Percentiles rank a stretch among this genome's conserved stretches.
Evolutionary conservation across 2,888 invertebrate genomes (phyloP).

Genomic region (Tanytarsus gracilentus): DNA sequence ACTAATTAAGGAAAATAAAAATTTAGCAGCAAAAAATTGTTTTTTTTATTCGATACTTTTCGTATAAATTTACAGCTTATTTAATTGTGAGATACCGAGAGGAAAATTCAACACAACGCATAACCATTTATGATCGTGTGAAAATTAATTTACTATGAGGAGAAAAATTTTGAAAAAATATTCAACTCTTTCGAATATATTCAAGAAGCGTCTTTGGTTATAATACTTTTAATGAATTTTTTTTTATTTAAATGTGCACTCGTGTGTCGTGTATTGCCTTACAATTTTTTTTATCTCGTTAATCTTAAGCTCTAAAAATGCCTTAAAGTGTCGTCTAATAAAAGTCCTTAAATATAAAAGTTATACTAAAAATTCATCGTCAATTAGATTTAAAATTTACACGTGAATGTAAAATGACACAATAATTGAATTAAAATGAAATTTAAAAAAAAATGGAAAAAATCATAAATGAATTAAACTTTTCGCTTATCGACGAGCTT

Average conservation of each 20-base stretch:
- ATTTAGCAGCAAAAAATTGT: no score
- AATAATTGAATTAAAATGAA: neutral
- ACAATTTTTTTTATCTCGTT: neutral
- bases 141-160: no score
- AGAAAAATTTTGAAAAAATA: no score
- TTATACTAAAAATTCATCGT: neutral
- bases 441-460: neutral
- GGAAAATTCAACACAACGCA: no score
- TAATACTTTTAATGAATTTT: neutral
- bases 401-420: neutral
- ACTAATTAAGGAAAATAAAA: no score
- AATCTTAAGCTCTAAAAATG: neutral
- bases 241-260: neutral
- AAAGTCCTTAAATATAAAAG: neutral
- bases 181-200: neutral
- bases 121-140: no score
- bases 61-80: no score
- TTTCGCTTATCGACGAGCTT: slow-evolving; percentile 59
- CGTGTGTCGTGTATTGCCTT: neutral
- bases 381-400: no score
- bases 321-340: neutral
- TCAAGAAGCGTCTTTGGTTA: neutral
- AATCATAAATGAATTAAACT: neutral
- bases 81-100: no score
- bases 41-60: no score